Conservation (phyloP, 1,140 invertebrate genomes). For the Macrobrachium rosenbergii region DNA sequence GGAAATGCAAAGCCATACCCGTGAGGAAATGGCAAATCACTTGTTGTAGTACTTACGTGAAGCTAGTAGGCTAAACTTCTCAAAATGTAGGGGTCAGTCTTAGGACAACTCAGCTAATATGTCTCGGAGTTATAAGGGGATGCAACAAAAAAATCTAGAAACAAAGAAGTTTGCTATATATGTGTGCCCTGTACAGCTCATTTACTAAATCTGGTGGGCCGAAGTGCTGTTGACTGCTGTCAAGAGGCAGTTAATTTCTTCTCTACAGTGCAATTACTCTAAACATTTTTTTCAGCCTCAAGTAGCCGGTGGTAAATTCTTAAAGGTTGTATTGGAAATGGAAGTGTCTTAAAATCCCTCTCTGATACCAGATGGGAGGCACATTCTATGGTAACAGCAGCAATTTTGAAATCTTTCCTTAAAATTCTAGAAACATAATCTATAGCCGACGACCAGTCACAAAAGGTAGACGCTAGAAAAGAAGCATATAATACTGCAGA, state of each 20-base stretch:
- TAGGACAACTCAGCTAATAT: slow-evolving; percentile 48
- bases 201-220: slow-evolving; percentile 21
- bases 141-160: neutral
- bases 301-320: neutral
- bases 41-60: slow-evolving; percentile 37
- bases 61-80: slow-evolving; percentile 35
- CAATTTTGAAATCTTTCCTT: too few species aligned
- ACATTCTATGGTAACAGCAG: slow-evolving; percentile 40
- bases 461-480: slow-evolving; percentile 40
- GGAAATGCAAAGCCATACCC: slow-evolving; percentile 30
- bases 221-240: slow-evolving; percentile 25
- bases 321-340: slow-evolving; percentile 39
- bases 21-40: slow-evolving; percentile 48
- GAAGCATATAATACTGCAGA: slow-evolving; percentile 46
- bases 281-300: neutral
- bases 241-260: too few species aligned
- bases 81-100: slow-evolving; percentile 30
- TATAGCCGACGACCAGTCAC: slow-evolving; percentile 9
- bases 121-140: slow-evolving; percentile 21
- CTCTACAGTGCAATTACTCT: too few species aligned
- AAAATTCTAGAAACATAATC: slow-evolving; percentile 19
- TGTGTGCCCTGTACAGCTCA: neutral
- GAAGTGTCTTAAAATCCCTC: slow-evolving; percentile 45
- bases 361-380: slow-evolving; percentile 49
- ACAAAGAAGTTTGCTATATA: neutral